Base-by-base conservation (phyloP, 2,797 vertebrate genomes). In the Paratrypauchen microcephalus region DNA sequence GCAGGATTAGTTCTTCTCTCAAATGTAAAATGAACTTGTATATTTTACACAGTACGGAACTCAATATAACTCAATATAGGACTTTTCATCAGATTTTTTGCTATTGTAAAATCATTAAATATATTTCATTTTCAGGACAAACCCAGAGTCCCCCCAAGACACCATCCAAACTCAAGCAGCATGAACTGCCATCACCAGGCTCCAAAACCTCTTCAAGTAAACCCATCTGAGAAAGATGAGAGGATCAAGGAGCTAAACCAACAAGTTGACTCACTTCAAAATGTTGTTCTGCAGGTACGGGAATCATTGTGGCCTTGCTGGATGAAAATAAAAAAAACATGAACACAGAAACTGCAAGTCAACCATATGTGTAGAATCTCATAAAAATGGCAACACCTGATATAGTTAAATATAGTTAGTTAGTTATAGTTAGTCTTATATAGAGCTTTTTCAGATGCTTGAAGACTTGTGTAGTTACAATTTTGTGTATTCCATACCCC, bases 241-340 rank as follows among this genome's bases (percentile, higher is more conserved):
- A 86, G 92, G 73, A 92, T 93, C 70, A 84, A 39, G 30, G 89
- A 93, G 65, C 68, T 94, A n/a, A 92, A 92, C 47, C 89, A 91
- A 65, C 92, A 93, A 71, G 88, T 94, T 79, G 91, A 90, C 26
- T 92, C 87, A 0, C 82, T 94, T 4, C 87, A 92, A 78, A 90
- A 90, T 18, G 86, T 91, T 74, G 89, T 94, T 69, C 73, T 86
- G 8, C 91, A 94, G 92, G 94, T 94, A 19, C 26, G 11, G 28
- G 18, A 59, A 26, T 16, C 39, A 41, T 41, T 41, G 39, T 16
- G 24, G 11, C 5, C 2, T 58, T 30, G 15, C 6, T 26, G 0
- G 12, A 24, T 57, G 23, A 15, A 28, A 30, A 30, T 30, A 30
- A 24, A 48, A 48, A 48, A 32, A 32, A 32, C 6, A 32, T 32